Evolutionary conservation across 2,888 invertebrate genomes (phyloP).

Genomic region (Amphipyra berbera): DNA sequence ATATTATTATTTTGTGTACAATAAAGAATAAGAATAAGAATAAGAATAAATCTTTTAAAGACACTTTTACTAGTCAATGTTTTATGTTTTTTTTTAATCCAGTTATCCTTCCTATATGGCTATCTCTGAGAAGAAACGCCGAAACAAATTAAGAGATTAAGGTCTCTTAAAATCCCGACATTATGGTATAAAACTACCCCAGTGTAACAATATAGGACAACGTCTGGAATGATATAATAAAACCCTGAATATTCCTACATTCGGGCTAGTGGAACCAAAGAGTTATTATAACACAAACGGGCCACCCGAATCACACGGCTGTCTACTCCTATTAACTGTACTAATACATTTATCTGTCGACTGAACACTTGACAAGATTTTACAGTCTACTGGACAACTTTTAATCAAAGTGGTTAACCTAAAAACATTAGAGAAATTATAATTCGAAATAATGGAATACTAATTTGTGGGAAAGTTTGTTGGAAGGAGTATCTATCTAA

Average conservation of each 20-base stretch:
- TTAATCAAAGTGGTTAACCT: slow-evolving; percentile 68
- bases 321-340: slow-evolving; percentile 74
- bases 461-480: slow-evolving; percentile 47
- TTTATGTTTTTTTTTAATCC: no score
- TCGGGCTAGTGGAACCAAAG: slow-evolving; percentile 48
- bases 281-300: slow-evolving; percentile 59
- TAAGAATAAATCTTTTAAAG: no score
- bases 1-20: no score
- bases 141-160: no score
- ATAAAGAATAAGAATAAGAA: no score
- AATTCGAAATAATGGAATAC: slow-evolving; percentile 49
- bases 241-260: neutral
- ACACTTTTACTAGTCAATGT: no score
- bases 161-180: no score
- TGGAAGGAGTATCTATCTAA: neutral
- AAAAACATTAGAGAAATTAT: slow-evolving; percentile 54
- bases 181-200: no score
- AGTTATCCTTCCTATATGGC: no score
- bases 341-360: slow-evolving; percentile 70
- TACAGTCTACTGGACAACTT: slow-evolving; percentile 74
- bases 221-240: neutral
- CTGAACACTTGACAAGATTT: slow-evolving; percentile 77
- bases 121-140: no score
- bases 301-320: slow-evolving; percentile 73
- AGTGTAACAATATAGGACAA: neutral